These are phyloP conservation scores for Dendrophyllia cribrosa DNA, from an alignment of 64 coral and sea anemone genomes.

Conservation along the genomic window DNA sequence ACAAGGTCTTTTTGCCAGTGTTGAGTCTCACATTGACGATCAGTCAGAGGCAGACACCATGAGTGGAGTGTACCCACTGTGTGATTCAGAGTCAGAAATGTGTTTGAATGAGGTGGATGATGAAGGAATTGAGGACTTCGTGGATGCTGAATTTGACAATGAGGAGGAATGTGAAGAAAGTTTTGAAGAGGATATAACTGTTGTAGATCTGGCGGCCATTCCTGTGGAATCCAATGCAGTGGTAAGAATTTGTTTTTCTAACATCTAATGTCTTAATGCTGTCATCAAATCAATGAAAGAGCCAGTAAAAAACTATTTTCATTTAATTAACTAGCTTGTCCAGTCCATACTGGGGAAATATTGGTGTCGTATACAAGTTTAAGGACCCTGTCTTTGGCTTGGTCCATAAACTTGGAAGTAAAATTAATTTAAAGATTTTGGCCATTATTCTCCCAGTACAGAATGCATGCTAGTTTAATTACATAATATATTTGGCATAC, in stretches of 20 bases:
- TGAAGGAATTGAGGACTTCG: not conserved
- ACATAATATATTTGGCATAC: too few relatives aligned
- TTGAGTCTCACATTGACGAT: constrained; percentile 33
- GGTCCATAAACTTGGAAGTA: too few relatives aligned
- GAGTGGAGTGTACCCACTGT: constrained; percentile 68
- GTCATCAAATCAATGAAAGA: too few relatives aligned
- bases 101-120: constrained; percentile 1
- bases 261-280: too few relatives aligned
- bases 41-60: constrained; percentile 54
- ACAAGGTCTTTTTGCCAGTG: not conserved
- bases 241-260: not conserved
- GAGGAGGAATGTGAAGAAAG: constrained; percentile 40
- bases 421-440: too few relatives aligned
- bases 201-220: not conserved
- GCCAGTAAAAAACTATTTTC: too few relatives aligned
- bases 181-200: constrained; percentile 9
- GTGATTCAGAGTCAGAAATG: constrained; percentile 42
- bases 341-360: too few relatives aligned
- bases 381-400: too few relatives aligned
- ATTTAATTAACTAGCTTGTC: too few relatives aligned
- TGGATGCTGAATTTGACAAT: not conserved
- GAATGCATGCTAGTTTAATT: not conserved
- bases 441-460: not conserved
- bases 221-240: not conserved
- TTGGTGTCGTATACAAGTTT: too few relatives aligned